Conservation (phyloP, 2,888 invertebrate species). For the Agriopis aurantiaria region DNA sequence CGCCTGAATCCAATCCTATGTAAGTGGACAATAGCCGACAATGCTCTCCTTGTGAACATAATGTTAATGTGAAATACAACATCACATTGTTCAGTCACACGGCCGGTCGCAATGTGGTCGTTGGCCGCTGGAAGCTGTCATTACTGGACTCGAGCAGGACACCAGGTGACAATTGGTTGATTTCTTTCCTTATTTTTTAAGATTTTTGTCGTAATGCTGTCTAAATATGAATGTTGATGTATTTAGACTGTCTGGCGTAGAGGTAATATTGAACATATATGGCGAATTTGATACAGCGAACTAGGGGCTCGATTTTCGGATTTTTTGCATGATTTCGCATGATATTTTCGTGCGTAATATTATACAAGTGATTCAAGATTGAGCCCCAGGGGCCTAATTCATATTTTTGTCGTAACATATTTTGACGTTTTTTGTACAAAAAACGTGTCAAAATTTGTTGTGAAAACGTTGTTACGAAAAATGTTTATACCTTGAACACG, state of each 20-base stretch:
- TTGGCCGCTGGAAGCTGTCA: conserved; percentile 38
- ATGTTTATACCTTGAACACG: too few species aligned
- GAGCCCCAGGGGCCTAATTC: too few species aligned
- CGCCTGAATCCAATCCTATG: conserved; percentile 60
- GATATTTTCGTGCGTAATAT: too few species aligned
- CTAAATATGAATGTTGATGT: neutral
- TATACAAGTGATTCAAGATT: too few species aligned
- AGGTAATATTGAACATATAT: too few species aligned
- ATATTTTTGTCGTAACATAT: too few species aligned
- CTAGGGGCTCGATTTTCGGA: too few species aligned
- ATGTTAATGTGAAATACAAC: conserved; percentile 86
- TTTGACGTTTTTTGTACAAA: too few species aligned
- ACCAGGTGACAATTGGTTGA: conserved; percentile 51
- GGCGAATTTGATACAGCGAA: neutral
- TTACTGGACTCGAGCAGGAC: conserved; percentile 26
- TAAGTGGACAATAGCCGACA: conserved; percentile 84
- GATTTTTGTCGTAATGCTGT: neutral
- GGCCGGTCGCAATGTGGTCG: conserved; percentile 48
- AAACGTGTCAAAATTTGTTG: too few species aligned
- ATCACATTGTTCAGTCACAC: conserved; percentile 84
- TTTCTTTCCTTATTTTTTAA: conserved; percentile 37
- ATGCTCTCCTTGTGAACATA: conserved; percentile 83
- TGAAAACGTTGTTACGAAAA: too few species aligned
- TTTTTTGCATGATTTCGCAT: too few species aligned
- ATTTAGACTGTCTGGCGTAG: neutral